phyloP scores from a whole-genome alignment of 2,888 invertebrate species.

The Phengaris arion region DNA sequence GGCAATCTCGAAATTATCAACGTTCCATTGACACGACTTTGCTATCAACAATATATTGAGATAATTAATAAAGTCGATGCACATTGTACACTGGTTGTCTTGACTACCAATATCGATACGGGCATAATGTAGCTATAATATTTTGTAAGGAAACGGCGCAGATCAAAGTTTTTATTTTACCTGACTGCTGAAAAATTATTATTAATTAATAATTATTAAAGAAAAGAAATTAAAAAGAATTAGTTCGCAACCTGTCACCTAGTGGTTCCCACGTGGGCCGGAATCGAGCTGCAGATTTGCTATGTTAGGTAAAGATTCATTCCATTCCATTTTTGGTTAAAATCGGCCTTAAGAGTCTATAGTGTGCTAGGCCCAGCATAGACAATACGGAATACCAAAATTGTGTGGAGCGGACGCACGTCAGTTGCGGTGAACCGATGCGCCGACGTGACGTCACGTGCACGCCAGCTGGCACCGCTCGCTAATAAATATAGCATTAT shows the following conservation, averaged over 20 bases:
- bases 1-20: slow-evolving; percentile 20
- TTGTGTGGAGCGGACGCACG: slow-evolving; percentile 45
- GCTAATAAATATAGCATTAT: slow-evolving; percentile 32
- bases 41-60: slow-evolving; percentile 15
- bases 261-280: too few relatives aligned
- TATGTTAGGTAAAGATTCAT: too few relatives aligned
- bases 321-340: too few relatives aligned
- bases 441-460: slow-evolving; percentile 50
- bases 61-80: slow-evolving; percentile 7
- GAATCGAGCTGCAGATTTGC: too few relatives aligned
- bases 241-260: too few relatives aligned
- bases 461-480: slow-evolving; percentile 35
- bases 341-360: not conserved
- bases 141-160: too few relatives aligned
- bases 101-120: not conserved
- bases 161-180: too few relatives aligned
- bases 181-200: too few relatives aligned
- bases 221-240: too few relatives aligned
- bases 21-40: slow-evolving; percentile 10
- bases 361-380: slow-evolving; percentile 27
- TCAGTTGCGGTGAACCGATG: slow-evolving; percentile 51
- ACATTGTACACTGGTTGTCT: not conserved
- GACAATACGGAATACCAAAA: slow-evolving; percentile 43
- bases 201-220: too few relatives aligned
- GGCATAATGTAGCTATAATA: too few relatives aligned